Evolutionary conservation across 2,888 invertebrate genomes (phyloP), one percentile per base, ranked within the genome.

Genomic region (Cartodere bifasciata): DNA sequence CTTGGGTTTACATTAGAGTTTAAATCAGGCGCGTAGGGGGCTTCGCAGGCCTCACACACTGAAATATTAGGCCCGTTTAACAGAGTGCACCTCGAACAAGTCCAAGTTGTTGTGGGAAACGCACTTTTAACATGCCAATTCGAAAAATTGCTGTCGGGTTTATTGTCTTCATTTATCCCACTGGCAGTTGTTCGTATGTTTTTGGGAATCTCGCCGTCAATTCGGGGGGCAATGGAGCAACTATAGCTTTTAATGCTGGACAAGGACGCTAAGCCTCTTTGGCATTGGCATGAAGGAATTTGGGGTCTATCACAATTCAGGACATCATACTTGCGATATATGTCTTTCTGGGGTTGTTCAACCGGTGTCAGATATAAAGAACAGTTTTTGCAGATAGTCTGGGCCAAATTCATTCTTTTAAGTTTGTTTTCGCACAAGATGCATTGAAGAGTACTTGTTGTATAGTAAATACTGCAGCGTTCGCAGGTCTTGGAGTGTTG

Each of bases 1-100:
- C 58, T 56, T 9, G 58, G 56, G 40, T 51, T 56, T 29, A 58
- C 45, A 45, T 59, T 59, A 38, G 56, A 58, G 42, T 59, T 59
- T 29, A 53, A 47, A 52, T 61, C 60, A 11, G 56, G 52, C 23
- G 48, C 44, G 37, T 52, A 58, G 0, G 82, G 82, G 1, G 79
- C 70, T 44, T 81, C 69, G 47, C 85, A 85, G 1, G 81, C 78
- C 46, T 78, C 78, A 55, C 85, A 85, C 36, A 75, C 67, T 4
- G 71, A 68, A 37, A 70, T 64, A 15, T 70, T 67, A 1, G 69
- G 68, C 29, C 72, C 66, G 59, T 85, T 85, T 42, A 80, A 71
- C 17, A 84, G 58, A 1, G 85, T 85, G 52, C 85, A 85, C 47
- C 78, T 70, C 43, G 68, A 68, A 49, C 81, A 81, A 9, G 75